Conservation (phyloP, 2,888 invertebrate genomes). For the Caenorhabditis sp. region DNA sequence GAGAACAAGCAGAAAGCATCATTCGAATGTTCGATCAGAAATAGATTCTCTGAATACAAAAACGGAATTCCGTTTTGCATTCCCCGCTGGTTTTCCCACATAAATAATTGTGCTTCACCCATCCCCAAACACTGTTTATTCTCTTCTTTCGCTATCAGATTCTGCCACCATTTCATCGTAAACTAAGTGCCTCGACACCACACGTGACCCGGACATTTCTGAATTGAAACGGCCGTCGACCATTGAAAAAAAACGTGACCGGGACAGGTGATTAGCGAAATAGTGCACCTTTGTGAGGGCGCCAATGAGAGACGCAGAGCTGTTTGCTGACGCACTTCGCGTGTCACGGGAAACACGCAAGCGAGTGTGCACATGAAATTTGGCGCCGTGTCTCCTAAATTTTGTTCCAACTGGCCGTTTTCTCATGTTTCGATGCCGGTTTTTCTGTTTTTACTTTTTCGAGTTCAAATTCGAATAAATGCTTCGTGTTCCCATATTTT, state of each 20-base stretch:
- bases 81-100: neutral
- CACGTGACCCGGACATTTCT: slow-evolving; percentile 54
- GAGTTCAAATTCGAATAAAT: neutral
- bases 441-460: slow-evolving; percentile 15
- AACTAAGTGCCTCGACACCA: slow-evolving; percentile 37
- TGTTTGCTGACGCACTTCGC: slow-evolving; percentile 30
- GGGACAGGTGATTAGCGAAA: slow-evolving; percentile 57
- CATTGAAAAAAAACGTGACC: slow-evolving; percentile 59
- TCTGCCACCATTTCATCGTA: neutral
- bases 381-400: slow-evolving; percentile 60
- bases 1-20: too few relatives aligned
- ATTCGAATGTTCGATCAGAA: too few relatives aligned
- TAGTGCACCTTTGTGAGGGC: slow-evolving; percentile 11
- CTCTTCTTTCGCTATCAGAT: slow-evolving; percentile 12
- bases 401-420: slow-evolving; percentile 41
- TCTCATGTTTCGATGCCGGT: slow-evolving; percentile 3
- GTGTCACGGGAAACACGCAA: slow-evolving; percentile 49
- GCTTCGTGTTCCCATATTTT: neutral
- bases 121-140: slow-evolving; percentile 14
- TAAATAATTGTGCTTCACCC: slow-evolving; percentile 1
- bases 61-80: neutral
- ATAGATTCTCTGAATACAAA: neutral
- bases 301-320: slow-evolving; percentile 46
- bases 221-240: slow-evolving; percentile 38
- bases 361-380: slow-evolving; percentile 42